Conservation (phyloP, 2,797 vertebrate genomes). For the Octomys mimax region DNA sequence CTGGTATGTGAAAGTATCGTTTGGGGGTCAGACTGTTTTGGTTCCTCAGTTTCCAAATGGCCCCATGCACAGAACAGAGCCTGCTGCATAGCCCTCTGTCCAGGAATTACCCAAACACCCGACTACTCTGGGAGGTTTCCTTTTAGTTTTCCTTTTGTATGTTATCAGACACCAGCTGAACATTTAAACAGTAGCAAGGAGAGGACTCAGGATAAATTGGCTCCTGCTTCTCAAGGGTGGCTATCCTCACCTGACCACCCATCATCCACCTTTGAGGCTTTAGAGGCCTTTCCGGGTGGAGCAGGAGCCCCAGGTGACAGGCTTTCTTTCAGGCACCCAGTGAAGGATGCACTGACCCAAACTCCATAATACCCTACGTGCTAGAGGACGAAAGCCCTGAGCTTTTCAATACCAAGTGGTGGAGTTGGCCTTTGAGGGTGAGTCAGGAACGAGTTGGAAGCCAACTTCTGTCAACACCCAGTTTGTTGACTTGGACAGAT, state of each 20-base stretch:
- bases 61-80: not conserved
- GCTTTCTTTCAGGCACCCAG: not conserved
- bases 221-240: not conserved
- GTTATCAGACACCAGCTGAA: slow-evolving; percentile 38
- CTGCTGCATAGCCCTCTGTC: not conserved
- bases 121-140: not conserved
- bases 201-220: not conserved
- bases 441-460: not conserved
- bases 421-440: not conserved
- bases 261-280: not conserved
- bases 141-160: not conserved
- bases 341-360: not conserved
- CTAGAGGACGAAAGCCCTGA: not conserved
- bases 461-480: not conserved
- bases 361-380: not conserved
- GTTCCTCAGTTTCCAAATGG: not conserved
- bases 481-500: not conserved
- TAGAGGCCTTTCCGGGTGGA: not conserved
- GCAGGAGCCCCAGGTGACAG: not conserved
- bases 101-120: not conserved
- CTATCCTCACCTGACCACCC: not conserved
- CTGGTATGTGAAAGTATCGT: not conserved
- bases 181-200: not conserved
- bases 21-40: not conserved
- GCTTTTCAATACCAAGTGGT: not conserved